These are phyloP conservation scores for Leuciscus waleckii DNA, from an alignment of 2,797 vertebrate species.

Conservation along the genomic window DNA sequence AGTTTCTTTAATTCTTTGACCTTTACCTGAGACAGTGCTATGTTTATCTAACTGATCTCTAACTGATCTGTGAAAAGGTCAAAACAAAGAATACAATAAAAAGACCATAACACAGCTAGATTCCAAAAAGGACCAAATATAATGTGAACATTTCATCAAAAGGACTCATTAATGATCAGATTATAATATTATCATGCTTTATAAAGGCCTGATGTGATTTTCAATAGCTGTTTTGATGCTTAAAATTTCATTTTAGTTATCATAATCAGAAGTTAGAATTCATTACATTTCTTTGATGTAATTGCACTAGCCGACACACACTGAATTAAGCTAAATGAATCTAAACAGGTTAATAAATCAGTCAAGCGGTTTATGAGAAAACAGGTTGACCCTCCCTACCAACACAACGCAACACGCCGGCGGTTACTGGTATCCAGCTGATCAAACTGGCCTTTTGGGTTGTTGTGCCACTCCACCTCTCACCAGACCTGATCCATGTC, in stretches of 20 bases:
- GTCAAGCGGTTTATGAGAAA: neutral
- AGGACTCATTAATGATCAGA: neutral
- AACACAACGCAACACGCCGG: neutral
- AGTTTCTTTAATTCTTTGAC: constrained; percentile 21
- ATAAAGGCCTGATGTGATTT: neutral
- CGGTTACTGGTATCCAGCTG: neutral
- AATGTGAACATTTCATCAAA: neutral
- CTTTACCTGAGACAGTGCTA: constrained; percentile 4
- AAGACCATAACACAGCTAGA: neutral
- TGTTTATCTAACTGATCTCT: constrained; percentile 44
- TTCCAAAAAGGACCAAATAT: neutral
- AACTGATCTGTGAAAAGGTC: constrained; percentile 47
- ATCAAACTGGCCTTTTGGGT: neutral
- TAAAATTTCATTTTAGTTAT: neutral
- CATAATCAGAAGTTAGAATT: too few species aligned
- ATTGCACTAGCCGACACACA: neutral
- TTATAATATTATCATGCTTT: neutral
- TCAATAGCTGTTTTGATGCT: neutral
- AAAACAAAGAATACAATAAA: constrained; percentile 14
- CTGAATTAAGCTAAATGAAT: neutral
- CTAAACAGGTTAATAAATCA: neutral
- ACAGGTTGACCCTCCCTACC: constrained; percentile 1
- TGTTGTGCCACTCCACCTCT: constrained; percentile 2
- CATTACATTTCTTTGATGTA: neutral
- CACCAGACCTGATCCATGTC: constrained; percentile 35